Evolutionary conservation across 23 tunicate genomes (phyloP).

Genomic region (Botrylloides violaceus): DNA sequence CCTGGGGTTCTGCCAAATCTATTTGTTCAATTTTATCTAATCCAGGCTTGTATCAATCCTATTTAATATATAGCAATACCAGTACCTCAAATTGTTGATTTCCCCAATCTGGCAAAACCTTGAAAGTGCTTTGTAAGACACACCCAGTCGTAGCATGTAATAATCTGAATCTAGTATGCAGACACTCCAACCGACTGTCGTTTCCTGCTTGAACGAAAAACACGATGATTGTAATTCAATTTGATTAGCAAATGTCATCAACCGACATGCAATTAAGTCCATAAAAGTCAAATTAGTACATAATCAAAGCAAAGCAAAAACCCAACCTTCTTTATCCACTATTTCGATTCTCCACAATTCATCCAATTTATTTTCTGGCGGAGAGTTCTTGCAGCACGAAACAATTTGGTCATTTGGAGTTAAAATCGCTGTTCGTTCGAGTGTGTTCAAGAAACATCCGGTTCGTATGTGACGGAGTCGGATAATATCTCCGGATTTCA

Average conservation of each 20-base stretch:
- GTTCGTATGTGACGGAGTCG: constrained; percentile 12
- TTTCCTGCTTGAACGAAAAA: too few species aligned
- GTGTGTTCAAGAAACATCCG: not conserved
- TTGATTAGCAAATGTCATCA: too few species aligned
- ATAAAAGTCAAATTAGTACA: not conserved
- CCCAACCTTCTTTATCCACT: not conserved
- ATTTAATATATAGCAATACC: not conserved
- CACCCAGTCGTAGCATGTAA: constrained; percentile 38
- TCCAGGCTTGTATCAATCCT: not conserved
- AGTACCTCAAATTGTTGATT: constrained; percentile 45
- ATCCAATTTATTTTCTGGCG: not conserved
- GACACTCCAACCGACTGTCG: constrained; percentile 4
- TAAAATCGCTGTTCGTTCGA: not conserved
- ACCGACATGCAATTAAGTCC: not conserved
- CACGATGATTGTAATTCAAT: too few species aligned
- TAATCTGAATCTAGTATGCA: constrained; percentile 14
- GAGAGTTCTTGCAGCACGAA: not conserved
- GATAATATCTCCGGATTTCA: constrained; percentile 2
- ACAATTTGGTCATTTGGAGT: constrained; percentile 12
- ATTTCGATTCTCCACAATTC: constrained; percentile 6
- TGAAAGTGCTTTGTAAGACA: constrained; percentile 28
- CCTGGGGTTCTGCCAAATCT: too few species aligned
- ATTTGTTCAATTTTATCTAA: too few species aligned
- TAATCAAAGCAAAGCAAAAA: not conserved
- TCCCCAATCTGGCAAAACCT: constrained; percentile 64